Evolutionary conservation across 2,888 invertebrate genomes (phyloP).

Genomic region (Oxyteleia sp.): DNA sequence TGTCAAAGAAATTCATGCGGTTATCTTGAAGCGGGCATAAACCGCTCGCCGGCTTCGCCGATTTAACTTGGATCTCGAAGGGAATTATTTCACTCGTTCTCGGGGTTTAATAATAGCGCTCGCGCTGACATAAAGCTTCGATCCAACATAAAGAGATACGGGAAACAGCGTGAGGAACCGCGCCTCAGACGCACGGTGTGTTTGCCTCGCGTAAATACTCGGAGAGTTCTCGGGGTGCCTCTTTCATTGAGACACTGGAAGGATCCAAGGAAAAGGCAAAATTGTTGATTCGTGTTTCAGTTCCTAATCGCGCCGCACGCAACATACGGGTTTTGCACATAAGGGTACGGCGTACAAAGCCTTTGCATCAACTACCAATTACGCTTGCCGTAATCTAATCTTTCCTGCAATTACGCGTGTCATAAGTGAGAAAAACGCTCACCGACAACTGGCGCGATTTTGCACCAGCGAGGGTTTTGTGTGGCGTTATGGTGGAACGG

Average conservation of each 20-base stretch:
- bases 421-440: slow-evolving; percentile 16
- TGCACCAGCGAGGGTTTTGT: too few species aligned
- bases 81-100: slow-evolving; percentile 75
- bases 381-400: slow-evolving; percentile 25
- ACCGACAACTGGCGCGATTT: too few species aligned
- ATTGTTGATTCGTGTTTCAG: slow-evolving; percentile 60
- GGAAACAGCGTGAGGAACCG: slow-evolving; percentile 68
- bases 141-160: slow-evolving; percentile 60
- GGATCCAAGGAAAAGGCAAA: slow-evolving; percentile 54
- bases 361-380: slow-evolving; percentile 32
- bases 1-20: slow-evolving; percentile 45
- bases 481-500: too few species aligned
- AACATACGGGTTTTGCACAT: slow-evolving; percentile 51
- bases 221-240: slow-evolving; percentile 49
- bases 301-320: slow-evolving; percentile 27
- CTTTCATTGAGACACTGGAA: slow-evolving; percentile 35
- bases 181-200: slow-evolving; percentile 73
- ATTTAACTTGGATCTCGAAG: slow-evolving; percentile 41
- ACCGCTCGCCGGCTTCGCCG: slow-evolving; percentile 8
- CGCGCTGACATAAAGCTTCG: slow-evolving; percentile 70
- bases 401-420: slow-evolving; percentile 13
- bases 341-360: slow-evolving; percentile 40
- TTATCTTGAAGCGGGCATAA: slow-evolving; percentile 32
- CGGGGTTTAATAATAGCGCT: slow-evolving; percentile 79
- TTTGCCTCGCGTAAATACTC: slow-evolving; percentile 79